Conservation (phyloP, 2,797 vertebrate genomes). For the Rousettus madagascariensis region DNA sequence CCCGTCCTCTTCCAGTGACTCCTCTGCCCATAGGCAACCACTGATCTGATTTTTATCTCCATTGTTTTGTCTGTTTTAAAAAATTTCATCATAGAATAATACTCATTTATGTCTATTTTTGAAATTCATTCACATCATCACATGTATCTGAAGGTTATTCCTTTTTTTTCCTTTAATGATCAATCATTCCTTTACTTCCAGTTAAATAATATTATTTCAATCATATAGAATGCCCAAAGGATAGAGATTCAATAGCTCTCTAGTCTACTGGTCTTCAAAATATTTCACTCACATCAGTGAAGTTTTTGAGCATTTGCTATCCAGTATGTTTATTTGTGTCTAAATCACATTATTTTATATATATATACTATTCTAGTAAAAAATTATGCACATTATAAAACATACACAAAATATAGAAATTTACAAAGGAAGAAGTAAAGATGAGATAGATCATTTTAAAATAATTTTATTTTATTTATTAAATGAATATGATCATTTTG, state of each 20-base stretch:
- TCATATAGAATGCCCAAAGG: not conserved
- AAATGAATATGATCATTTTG: not conserved
- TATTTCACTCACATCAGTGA: not conserved
- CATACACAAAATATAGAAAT: not conserved
- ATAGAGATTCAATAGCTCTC: not conserved
- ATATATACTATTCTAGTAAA: not conserved
- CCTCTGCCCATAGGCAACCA: not conserved
- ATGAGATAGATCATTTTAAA: not conserved
- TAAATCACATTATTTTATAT: conserved; percentile 2
- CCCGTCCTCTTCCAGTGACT: not conserved
- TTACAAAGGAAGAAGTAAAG: conserved; percentile 18
- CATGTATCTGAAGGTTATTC: not conserved
- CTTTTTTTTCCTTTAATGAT: not conserved
- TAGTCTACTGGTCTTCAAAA: conserved; percentile 1
- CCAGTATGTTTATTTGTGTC: not conserved
- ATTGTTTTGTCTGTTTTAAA: not conserved
- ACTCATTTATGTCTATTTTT: not conserved
- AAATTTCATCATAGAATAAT: not conserved
- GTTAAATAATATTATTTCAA: conserved; percentile 21
- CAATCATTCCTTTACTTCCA: not conserved
- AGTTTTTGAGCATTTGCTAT: not conserved
- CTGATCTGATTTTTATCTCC: not conserved
- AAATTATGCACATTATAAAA: not conserved
- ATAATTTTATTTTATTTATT: not conserved
- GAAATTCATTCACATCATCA: not conserved